phyloP scores from a whole-genome alignment of 2,797 vertebrate genomes.

The Enteromius thamalakanensis region DNA sequence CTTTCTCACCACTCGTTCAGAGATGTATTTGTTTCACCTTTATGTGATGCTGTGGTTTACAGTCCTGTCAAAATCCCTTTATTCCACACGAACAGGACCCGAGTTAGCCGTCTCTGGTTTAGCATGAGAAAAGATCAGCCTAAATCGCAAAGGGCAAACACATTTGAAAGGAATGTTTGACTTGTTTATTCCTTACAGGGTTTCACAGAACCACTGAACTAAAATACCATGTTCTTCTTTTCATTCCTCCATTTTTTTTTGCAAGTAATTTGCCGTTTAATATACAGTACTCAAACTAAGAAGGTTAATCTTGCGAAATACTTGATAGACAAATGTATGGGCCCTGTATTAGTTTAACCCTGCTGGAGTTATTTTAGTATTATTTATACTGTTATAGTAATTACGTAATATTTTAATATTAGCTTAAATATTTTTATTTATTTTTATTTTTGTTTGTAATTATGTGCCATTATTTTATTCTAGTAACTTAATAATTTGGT shows the following conservation, averaged over 20 bases:
- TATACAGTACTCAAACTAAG: background rate
- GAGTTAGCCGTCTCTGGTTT: background rate
- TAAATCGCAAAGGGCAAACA: background rate
- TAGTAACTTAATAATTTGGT: background rate
- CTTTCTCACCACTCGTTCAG: conserved; percentile 21
- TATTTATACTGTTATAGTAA: background rate
- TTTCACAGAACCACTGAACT: background rate
- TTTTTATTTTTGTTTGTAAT: background rate
- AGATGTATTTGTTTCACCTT: conserved; percentile 32
- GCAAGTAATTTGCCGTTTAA: background rate
- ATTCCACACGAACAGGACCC: background rate
- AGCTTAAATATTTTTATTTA: background rate
- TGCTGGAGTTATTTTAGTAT: background rate
- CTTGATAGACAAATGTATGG: background rate
- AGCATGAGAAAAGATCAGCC: background rate
- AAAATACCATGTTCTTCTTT: background rate
- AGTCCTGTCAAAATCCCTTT: conserved; percentile 10
- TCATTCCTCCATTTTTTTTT: background rate
- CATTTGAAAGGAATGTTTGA: background rate
- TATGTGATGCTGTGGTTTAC: conserved; percentile 36
- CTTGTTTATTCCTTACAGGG: background rate
- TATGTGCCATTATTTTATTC: background rate
- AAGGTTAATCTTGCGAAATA: background rate
- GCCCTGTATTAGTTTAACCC: background rate
- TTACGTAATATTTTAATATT: background rate